phyloP scores from a whole-genome alignment of 92 coral and sea anemone genomes.

The Zoanthus sociatus region DNA sequence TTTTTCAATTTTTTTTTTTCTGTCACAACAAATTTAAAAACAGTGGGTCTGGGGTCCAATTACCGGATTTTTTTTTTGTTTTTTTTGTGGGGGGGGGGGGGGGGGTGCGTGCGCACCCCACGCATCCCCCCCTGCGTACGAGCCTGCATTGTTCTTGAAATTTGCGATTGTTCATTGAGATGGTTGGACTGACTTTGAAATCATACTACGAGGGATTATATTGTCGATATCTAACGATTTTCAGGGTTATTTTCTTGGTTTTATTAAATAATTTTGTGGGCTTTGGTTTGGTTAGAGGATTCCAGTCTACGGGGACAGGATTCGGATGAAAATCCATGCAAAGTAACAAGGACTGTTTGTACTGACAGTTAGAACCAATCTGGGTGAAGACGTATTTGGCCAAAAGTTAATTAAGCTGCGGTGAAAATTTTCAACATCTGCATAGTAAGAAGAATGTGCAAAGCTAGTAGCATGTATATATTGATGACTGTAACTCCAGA shows the following conservation, averaged over 20 bases:
- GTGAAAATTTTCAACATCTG: neutral
- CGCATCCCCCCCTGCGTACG: too few relatives aligned
- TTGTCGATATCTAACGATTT: conserved; percentile 34
- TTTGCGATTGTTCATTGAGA: conserved; percentile 22
- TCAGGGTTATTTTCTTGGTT: conserved; percentile 5
- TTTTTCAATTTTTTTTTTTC: too few relatives aligned
- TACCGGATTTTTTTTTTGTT: too few relatives aligned
- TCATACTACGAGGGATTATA: conserved; percentile 30
- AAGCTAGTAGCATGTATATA: neutral
- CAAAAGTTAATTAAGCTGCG: neutral
- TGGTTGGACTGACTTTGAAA: conserved; percentile 24
- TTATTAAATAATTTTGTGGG: conserved; percentile 18
- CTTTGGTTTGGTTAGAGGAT: neutral
- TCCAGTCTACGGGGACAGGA: conserved; percentile 11
- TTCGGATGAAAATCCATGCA: conserved; percentile 33
- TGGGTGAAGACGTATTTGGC: neutral
- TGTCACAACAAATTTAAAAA: too few relatives aligned
- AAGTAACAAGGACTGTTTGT: conserved; percentile 35
- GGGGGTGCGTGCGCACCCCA: too few relatives aligned
- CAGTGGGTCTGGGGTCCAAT: too few relatives aligned
- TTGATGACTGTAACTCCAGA: too few relatives aligned
- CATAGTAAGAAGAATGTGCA: neutral
- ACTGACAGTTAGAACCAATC: neutral
- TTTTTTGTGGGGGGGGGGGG: too few relatives aligned
- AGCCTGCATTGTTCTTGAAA: conserved; percentile 48